Base-by-base conservation (phyloP, 53 echinoderm and acorn worm species). In the Paracentrotus lividus region DNA sequence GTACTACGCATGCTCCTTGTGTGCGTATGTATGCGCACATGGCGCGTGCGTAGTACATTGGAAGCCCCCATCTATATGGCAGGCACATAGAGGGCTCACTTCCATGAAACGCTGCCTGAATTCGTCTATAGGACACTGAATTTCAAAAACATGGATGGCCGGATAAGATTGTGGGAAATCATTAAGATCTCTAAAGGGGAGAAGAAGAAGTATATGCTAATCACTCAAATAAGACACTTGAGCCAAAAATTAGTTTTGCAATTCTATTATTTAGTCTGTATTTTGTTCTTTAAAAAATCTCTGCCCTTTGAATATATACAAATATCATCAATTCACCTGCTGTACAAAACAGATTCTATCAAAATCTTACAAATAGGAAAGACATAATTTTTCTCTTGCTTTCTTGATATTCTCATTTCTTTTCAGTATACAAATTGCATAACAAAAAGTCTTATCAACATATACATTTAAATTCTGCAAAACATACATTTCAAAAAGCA, bases 301-400 rank as follows among this genome's bases (percentile, higher is more conserved):
- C 58, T 88, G 58, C 88, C 88, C 57, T 88, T 85, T 72, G 72
- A 43, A 47, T 90, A 90, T 90, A 67, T 90, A 90, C 90, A 90
- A 42, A 90, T 90, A 90, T 90, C 21, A 90, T 67, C 68, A 44
- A 26, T 42, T 49, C 18, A 26, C 45, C 68, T 90, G 38, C 90
- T 43, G 42, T 64, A 90, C 90, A 90, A 31, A n/a, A 18, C 29
- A 42, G 34, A 15, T 42, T 90, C 67, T 90, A 66, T 90, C 90
- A 90, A 90, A 90, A 90, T 49, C 43, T 90, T 90, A 90, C 65
- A 90, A 90, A 90, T 90, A 90, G 90, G 90, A 90, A 90, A 90
- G 90, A 90, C 90, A 26, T 88, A 14, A 61, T n/a, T 88, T 38
- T 87, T 88, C 40, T 56, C 54, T 38, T 31, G 31, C 51, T 88